Percentiles rank a stretch among this genome's conserved stretches.
phyloP scores from a whole-genome alignment of 2,888 invertebrate genomes.

The Empis livida region DNA sequence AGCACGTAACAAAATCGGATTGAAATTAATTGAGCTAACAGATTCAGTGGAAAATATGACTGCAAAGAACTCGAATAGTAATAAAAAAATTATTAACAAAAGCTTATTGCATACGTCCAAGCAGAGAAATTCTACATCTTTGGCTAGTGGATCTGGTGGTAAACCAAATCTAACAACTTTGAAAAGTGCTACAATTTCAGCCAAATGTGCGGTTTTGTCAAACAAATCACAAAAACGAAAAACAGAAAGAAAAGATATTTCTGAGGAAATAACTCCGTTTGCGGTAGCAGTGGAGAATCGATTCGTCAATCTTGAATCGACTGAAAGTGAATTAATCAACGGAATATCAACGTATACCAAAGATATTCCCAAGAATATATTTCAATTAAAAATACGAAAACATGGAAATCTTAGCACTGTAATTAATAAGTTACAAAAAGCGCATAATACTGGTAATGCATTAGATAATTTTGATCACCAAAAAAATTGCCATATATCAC shows the following conservation, averaged over 20 bases:
- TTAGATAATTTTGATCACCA: constrained; percentile 13
- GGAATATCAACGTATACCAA: constrained; percentile 2
- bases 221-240: background rate
- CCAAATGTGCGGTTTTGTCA: background rate
- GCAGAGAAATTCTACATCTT: constrained; percentile 43
- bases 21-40: background rate
- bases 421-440: constrained; percentile 72
- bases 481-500: too few species aligned
- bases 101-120: constrained; percentile 45
- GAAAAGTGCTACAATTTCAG: constrained; percentile 53
- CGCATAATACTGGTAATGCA: constrained; percentile 36
- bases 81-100: constrained; percentile 16
- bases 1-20: background rate
- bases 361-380: constrained; percentile 3
- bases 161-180: constrained; percentile 82
- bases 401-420: constrained; percentile 64
- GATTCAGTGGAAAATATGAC: constrained; percentile 1
- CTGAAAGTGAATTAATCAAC: background rate
- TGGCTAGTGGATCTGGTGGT: constrained; percentile 39
- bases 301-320: background rate
- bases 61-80: constrained; percentile 40
- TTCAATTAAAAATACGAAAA: constrained; percentile 45
- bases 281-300: background rate
- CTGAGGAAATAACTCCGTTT: too few species aligned
- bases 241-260: too few species aligned